Base-by-base conservation (phyloP, 2,888 invertebrate genomes). In the Acanthococcus lagerstroemiae region DNA sequence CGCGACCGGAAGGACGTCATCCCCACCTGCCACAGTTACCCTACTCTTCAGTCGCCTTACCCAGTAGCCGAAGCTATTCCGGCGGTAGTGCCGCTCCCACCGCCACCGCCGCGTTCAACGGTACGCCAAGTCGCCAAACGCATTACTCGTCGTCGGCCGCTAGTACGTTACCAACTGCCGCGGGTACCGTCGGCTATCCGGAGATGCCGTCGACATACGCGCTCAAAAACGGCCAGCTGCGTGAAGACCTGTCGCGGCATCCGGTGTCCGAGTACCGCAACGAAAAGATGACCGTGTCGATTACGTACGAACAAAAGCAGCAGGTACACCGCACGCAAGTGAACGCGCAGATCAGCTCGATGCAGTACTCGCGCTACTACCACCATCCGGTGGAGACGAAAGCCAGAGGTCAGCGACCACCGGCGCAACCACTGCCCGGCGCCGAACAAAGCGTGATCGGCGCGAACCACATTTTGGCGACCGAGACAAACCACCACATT, bases 1-100 rank as follows among this genome's bases (percentile, higher is more conserved):
- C 67, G 69, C 17, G 52, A 21, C 27, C 37, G 54, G 52, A 52
- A 3, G 57, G 24, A 24, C 25, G 58, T 44, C 50, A 37, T 30
- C 55, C 25, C 3, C 60, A 56, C n/a, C 30, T 50, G 7, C 67
- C 55, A 3, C 69, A 65, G 50, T 30, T 65, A 52, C 54, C 69
- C 7, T 63, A 63, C 25, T 21, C 54, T 4, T 45, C 46, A 4
- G 57, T 37, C 25, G 5, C 52, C 27, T 45, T 9, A 17, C 30
- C 50, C 37, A 24, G 21, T 52, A 21, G 27, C 22, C 63, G 54
- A 1, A 52, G 25, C 21, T 27, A 52, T 52, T 63, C 60, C 60
- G 27, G 9, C 12, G n/a, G n/a, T n/a, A n/a, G n/a, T n/a, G n/a
- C n/a, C n/a, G n/a, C n/a, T n/a, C n/a, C n/a, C n/a, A 46, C 61